Percentiles rank a stretch among this genome's conserved stretches.
These are phyloP conservation scores for Alentia gelatinosa DNA, from an alignment of 2,888 invertebrate species.

Conservation along the genomic window DNA sequence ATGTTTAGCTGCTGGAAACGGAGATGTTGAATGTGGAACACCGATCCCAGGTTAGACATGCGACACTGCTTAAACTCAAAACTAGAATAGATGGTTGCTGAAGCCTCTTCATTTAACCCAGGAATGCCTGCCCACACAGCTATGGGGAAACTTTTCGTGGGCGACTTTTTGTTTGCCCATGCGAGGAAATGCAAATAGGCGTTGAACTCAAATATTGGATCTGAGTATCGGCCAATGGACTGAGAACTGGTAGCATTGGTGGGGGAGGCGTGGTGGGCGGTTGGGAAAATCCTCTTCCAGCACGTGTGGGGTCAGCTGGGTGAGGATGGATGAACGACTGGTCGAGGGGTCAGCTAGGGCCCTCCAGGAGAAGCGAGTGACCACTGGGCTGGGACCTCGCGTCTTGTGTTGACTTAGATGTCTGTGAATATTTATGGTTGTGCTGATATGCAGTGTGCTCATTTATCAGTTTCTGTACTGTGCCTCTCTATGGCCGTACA, in stretches of 20 bases:
- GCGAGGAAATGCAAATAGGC: neutral
- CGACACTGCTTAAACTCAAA: neutral
- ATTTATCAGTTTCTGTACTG: too few relatives aligned
- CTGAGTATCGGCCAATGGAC: neutral
- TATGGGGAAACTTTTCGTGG: neutral
- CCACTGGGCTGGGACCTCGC: neutral
- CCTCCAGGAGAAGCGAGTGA: neutral
- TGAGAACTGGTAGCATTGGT: neutral
- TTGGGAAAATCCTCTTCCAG: neutral
- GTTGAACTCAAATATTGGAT: neutral
- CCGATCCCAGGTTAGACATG: neutral
- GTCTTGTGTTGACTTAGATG: neutral
- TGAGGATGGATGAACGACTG: neutral
- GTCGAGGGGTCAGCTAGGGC: neutral
- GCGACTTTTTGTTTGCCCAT: neutral
- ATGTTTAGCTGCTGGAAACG: neutral
- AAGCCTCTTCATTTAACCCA: too few relatives aligned
- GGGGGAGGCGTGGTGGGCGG: neutral
- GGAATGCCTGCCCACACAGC: too few relatives aligned
- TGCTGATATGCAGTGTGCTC: too few relatives aligned
- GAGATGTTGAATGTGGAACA: neutral
- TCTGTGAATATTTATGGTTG: neutral
- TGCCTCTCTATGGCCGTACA: too few relatives aligned
- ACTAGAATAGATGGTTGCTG: too few relatives aligned
- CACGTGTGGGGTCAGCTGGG: neutral